phyloP scores from a whole-genome alignment of 2,797 vertebrate species.

The Xyrichtys novacula region DNA sequence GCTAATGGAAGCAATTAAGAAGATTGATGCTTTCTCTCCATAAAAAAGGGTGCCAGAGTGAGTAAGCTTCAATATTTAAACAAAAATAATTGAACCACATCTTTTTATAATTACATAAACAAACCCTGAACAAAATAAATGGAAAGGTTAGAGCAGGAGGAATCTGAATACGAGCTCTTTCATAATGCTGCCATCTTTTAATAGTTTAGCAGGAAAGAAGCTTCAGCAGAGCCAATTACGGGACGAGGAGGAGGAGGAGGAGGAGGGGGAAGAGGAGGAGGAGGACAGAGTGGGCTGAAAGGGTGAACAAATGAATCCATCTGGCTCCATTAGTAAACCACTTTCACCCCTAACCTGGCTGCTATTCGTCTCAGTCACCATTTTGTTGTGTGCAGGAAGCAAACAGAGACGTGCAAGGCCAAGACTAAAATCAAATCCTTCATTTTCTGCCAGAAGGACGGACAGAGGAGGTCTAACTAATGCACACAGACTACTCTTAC shows the following conservation, averaged over 20 bases:
- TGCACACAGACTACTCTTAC: conserved; percentile 2
- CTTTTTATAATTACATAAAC: conserved; percentile 20
- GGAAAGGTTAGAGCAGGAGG: neutral
- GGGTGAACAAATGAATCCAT: conserved; percentile 58
- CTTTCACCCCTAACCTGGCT: conserved; percentile 53
- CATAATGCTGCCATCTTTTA: conserved; percentile 21
- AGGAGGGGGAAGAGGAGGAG: conserved; percentile 46
- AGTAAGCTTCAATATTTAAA: conserved; percentile 4
- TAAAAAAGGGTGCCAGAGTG: neutral
- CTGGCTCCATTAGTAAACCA: conserved; percentile 64
- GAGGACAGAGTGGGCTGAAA: conserved; percentile 33
- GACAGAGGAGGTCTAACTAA: neutral
- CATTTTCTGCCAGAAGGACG: conserved; percentile 7
- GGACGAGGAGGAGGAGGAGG: conserved; percentile 42
- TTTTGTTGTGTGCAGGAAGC: conserved; percentile 28
- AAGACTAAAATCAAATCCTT: conserved; percentile 33
- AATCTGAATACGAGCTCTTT: conserved; percentile 32
- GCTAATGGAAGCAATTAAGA: conserved; percentile 6
- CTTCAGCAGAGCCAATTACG: conserved; percentile 49
- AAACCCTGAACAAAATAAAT: neutral
- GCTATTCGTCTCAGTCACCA: conserved; percentile 35
- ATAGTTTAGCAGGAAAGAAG: conserved; percentile 26
- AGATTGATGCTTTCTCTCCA: neutral
- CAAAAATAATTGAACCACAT: neutral
- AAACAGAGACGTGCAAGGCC: conserved; percentile 41